Percentiles rank a stretch among this genome's conserved stretches.
phyloP scores from a whole-genome alignment of 2,113 vertebrate genomes.

The Papio anubis region DNA sequence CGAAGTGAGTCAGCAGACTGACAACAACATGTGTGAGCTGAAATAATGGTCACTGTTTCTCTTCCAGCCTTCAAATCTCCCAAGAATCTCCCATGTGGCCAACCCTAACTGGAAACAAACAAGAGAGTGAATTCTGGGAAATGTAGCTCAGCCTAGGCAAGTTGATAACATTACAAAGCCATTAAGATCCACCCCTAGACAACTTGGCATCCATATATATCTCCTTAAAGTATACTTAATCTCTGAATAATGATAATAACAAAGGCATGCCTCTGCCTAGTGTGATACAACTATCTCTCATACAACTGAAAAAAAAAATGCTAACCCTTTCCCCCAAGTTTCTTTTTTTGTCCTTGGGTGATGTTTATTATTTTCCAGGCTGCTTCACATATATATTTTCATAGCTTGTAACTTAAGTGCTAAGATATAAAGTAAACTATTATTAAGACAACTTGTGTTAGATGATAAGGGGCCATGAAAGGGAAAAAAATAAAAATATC shows the following conservation, averaged over 20 bases:
- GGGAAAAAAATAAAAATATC: background rate
- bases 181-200: slow-evolving; percentile 19
- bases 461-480: background rate
- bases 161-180: background rate
- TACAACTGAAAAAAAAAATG: background rate
- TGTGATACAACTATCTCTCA: background rate
- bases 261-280: background rate
- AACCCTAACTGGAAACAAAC: slow-evolving; percentile 48
- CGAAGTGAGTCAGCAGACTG: background rate
- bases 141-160: background rate
- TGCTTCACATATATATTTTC: background rate
- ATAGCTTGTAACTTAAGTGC: background rate
- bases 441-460: background rate
- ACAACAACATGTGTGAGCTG: background rate
- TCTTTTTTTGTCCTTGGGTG: background rate
- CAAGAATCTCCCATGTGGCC: slow-evolving; percentile 21
- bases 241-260: slow-evolving; percentile 6
- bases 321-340: background rate
- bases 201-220: background rate
- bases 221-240: slow-evolving; percentile 43
- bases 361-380: slow-evolving; percentile 27
- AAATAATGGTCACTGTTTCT: background rate
- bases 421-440: slow-evolving; percentile 1
- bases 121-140: slow-evolving; percentile 62
- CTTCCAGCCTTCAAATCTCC: slow-evolving; percentile 22